Base-by-base conservation (phyloP, 2,888 invertebrate species). In the Perdita meconis region DNA sequence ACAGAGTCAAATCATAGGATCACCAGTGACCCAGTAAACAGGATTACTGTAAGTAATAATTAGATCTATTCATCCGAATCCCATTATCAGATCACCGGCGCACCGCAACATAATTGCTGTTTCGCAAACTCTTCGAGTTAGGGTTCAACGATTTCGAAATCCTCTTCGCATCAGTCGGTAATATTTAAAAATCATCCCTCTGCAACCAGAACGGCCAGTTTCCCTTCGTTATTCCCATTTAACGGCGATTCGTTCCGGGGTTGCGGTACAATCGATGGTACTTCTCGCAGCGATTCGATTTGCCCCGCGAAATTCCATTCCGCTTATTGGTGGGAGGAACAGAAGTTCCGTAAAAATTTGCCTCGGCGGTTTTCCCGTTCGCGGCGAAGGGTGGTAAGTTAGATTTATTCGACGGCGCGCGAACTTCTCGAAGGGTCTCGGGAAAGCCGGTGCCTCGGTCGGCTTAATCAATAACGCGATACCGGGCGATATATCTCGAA, bases 381-480 rank as follows among this genome's bases (percentile, higher is more conserved):
- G 44, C 13, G n/a, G 30, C n/a, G n/a, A n/a, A n/a, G n/a, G n/a
- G n/a, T n/a, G 38, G 59, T 40, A 26, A 56, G 50, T 61, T 73
- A 22, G 72, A 57, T 63, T 73, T 60, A 60, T 47, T 65, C 59
- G 53, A 4, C 8, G 53, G 12, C 55, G 59, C 53, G 51, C 22
- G 22, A 72, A 55, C 8, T 69, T 57, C 56, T 19, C 70, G 40
- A 13, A 26, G 22, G 24, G 30, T 30, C 4, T 13, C 10, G 30
- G 13, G 36, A 44, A 42, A 42, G 24, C 60, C 22, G 44, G 36
- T 19, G 16, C 24, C n/a, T 19, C 30, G 30, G 6, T 19, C 13
- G 40, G 63, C 42, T 59, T 74, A 74, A 74, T 74, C 71, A 30
- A 74, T 74, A 74, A 36, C 73, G 36, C 53, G 51, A 40, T 40